These are phyloP conservation scores for Cephus pygmeus DNA, from an alignment of 2,888 invertebrate genomes.

Conservation along the genomic window DNA sequence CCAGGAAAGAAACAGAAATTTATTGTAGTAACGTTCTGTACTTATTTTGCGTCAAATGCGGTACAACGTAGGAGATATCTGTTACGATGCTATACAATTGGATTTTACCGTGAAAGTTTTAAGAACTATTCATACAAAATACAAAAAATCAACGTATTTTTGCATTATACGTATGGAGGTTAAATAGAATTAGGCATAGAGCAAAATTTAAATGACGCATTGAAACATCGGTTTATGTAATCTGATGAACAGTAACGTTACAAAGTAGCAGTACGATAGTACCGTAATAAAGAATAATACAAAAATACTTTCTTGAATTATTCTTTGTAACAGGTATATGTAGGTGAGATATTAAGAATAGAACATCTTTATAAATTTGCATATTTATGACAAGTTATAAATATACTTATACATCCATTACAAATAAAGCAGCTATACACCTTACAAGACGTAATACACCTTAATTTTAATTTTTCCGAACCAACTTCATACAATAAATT, in stretches of 20 bases:
- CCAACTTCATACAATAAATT: background rate
- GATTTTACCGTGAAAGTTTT: background rate
- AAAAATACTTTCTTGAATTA: background rate
- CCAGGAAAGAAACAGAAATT: background rate
- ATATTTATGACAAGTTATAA: background rate
- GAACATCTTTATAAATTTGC: background rate
- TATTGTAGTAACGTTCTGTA: background rate
- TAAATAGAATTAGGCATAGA: background rate
- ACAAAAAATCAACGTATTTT: background rate
- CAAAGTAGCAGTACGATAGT: background rate
- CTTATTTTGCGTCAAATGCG: background rate
- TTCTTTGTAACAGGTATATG: background rate
- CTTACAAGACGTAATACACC: background rate
- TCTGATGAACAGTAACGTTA: background rate
- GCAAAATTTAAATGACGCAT: background rate
- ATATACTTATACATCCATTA: background rate
- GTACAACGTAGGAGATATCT: background rate
- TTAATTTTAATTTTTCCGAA: background rate
- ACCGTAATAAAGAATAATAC: too few relatives aligned
- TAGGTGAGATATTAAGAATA: background rate
- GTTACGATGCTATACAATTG: background rate
- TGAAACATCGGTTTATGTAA: background rate
- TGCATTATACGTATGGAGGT: background rate
- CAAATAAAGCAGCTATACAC: background rate
- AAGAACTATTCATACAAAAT: background rate